phyloP scores from a whole-genome alignment of 2,797 vertebrate species.

The Lophius americanus region DNA sequence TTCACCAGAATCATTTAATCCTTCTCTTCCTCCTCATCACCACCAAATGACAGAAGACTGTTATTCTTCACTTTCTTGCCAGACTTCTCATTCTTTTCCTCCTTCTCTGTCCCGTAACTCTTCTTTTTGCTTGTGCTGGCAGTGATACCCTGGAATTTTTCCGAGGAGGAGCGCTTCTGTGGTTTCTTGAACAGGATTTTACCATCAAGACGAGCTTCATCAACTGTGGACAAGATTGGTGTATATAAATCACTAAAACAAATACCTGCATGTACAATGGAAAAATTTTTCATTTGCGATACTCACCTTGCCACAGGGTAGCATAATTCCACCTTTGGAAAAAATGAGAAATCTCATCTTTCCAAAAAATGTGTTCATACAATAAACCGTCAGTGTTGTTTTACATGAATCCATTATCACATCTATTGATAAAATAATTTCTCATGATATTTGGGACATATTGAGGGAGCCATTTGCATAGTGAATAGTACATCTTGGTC shows the following conservation, averaged over 20 bases:
- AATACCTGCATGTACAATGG: neutral
- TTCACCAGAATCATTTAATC: slow-evolving; percentile 48
- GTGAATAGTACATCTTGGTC: too few species aligned
- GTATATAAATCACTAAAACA: neutral
- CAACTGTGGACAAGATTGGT: slow-evolving; percentile 72
- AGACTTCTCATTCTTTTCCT: slow-evolving; percentile 74
- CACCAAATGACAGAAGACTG: slow-evolving; percentile 94
- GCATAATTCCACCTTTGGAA: too few species aligned
- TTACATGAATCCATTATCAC: too few species aligned
- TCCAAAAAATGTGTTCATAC: too few species aligned
- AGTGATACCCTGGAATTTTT: slow-evolving; percentile 89
- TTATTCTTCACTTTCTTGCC: slow-evolving; percentile 92
- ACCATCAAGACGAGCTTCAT: slow-evolving; percentile 83
- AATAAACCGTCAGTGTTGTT: too few species aligned
- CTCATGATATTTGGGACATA: too few species aligned
- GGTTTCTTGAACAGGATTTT: slow-evolving; percentile 97
- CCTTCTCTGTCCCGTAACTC: slow-evolving; percentile 72
- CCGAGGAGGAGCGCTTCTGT: slow-evolving; percentile 88
- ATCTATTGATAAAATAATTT: too few species aligned
- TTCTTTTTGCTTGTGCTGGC: slow-evolving; percentile 94
- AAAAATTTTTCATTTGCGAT: neutral
- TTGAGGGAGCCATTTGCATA: too few species aligned
- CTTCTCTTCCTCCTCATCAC: slow-evolving; percentile 91
- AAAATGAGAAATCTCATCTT: too few species aligned
- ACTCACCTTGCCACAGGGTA: neutral